These are phyloP conservation scores for Poeciliopsis occidentalis DNA, from an alignment of 2,113 vertebrate genomes.

Conservation along the genomic window DNA sequence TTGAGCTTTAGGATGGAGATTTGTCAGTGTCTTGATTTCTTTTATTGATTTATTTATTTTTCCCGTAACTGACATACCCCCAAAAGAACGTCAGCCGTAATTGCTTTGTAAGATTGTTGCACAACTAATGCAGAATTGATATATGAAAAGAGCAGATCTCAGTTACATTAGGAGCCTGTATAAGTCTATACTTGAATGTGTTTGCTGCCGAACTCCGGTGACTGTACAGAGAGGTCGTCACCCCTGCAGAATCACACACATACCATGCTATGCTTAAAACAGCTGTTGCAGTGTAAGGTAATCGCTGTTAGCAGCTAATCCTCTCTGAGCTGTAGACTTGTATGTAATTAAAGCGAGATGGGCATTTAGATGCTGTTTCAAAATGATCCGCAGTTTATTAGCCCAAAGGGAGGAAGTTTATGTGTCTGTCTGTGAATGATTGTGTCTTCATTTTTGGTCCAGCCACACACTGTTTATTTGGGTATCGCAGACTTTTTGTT, in stretches of 20 bases:
- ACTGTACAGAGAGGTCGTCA: slow-evolving; percentile 46
- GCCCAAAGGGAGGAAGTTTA: slow-evolving; percentile 46
- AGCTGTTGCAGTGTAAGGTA: slow-evolving; percentile 70
- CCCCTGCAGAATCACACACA: slow-evolving; percentile 36
- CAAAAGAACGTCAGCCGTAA: background rate
- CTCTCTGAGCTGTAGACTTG: slow-evolving; percentile 51
- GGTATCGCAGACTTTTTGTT: slow-evolving; percentile 71
- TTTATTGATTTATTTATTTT: background rate
- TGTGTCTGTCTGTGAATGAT: slow-evolving; percentile 23
- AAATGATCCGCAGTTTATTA: slow-evolving; percentile 63
- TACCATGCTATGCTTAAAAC: slow-evolving; percentile 42
- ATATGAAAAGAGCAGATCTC: slow-evolving; percentile 19
- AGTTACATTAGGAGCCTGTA: slow-evolving; percentile 20
- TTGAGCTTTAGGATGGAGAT: background rate
- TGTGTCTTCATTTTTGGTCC: slow-evolving; percentile 34
- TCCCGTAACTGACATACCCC: background rate
- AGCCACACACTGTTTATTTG: slow-evolving; percentile 66
- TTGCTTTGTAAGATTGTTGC: background rate
- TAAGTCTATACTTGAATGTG: slow-evolving; percentile 51
- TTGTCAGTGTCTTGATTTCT: background rate
- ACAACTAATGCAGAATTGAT: slow-evolving; percentile 25
- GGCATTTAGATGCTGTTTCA: slow-evolving; percentile 65
- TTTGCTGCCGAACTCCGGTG: slow-evolving; percentile 36
- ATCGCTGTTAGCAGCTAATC: slow-evolving; percentile 58
- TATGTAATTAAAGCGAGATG: slow-evolving; percentile 70